Evolutionary conservation across 2,888 invertebrate species (phyloP).

Genomic region (Synanthedon tipuliformis): DNA sequence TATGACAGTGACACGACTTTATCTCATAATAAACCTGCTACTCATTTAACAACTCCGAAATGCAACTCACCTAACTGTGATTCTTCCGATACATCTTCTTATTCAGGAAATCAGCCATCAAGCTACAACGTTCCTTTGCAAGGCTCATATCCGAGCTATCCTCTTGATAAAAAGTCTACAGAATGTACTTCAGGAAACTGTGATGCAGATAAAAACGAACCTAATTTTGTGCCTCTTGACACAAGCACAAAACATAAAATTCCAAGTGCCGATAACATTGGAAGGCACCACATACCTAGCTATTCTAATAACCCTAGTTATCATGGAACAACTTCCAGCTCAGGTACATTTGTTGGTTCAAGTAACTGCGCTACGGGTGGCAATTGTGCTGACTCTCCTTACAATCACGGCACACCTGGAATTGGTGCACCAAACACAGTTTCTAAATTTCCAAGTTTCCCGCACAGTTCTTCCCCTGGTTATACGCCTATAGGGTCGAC

Average conservation of each 20-base stretch:
- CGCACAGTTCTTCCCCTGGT: conserved; percentile 9
- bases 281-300: conserved; percentile 1
- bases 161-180: conserved; percentile 5
- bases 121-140: conserved; percentile 23
- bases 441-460: conserved; percentile 5
- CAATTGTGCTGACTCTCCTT: conserved; percentile 14
- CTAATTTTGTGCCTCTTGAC: conserved; percentile 2
- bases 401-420: neutral
- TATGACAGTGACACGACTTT: conserved; percentile 8
- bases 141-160: conserved; percentile 6
- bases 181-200: conserved; percentile 11
- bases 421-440: neutral
- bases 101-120: conserved; percentile 16
- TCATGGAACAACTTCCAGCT: neutral
- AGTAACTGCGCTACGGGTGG: conserved; percentile 15
- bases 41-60: conserved; percentile 36
- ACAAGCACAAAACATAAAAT: neutral
- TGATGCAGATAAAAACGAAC: conserved; percentile 2
- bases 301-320: conserved; percentile 7
- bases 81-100: conserved; percentile 1
- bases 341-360: conserved; percentile 1
- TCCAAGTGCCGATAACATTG: neutral
- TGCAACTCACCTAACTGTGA: conserved; percentile 18
- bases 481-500: conserved; percentile 5
- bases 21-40: conserved; percentile 24